phyloP scores from a whole-genome alignment of 2,113 vertebrate genomes.

The Oceanodroma tethys region DNA sequence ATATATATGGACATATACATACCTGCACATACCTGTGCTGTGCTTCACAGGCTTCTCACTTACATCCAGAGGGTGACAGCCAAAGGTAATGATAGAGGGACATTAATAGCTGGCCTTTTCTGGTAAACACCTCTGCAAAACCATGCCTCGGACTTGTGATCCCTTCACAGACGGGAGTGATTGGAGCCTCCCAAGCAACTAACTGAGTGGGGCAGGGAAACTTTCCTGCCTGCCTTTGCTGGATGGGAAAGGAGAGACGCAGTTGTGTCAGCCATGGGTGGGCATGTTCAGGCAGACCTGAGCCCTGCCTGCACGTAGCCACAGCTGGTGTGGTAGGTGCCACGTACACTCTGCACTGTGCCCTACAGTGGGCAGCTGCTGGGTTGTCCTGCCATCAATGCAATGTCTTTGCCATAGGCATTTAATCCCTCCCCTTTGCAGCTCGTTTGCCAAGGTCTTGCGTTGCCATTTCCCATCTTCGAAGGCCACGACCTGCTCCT shows the following conservation, averaged over 20 bases:
- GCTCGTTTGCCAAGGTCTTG: background rate
- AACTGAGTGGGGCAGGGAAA: background rate
- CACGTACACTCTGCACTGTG: accelerated
- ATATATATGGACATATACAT: background rate
- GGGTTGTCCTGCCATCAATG: background rate
- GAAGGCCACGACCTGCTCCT: background rate
- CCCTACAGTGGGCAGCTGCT: background rate
- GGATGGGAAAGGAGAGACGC: background rate
- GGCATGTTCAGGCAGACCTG: background rate
- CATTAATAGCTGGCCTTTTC: background rate
- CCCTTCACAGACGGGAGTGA: accelerated
- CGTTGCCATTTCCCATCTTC: accelerated
- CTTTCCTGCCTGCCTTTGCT: background rate
- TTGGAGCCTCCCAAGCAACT: background rate
- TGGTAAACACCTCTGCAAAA: background rate
- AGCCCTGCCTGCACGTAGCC: background rate
- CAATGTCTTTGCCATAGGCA: accelerated
- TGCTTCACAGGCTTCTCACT: background rate
- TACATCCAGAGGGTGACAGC: background rate
- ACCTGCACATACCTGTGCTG: background rate
- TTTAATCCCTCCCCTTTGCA: background rate
- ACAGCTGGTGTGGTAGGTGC: accelerated
- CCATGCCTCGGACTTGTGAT: background rate
- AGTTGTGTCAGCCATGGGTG: accelerated
- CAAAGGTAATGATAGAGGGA: background rate